Evolutionary conservation across 2,888 invertebrate species (phyloP), one percentile per base, ranked within the genome.

Genomic region (Melanchra persicariae): DNA sequence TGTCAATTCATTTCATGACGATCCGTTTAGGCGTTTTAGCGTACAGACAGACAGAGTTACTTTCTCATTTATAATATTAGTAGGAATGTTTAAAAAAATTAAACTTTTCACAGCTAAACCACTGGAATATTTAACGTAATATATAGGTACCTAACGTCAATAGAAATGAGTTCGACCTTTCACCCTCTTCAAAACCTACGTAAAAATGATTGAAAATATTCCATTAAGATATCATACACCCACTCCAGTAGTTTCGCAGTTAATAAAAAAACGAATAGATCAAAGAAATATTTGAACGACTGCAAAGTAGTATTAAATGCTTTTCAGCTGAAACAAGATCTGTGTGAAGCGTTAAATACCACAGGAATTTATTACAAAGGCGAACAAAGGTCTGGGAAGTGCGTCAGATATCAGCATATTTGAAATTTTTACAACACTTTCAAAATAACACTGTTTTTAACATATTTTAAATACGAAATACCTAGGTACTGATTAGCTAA

Each of bases 361-460:
- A 43, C 58, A 47, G 22, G 43, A 60, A 74, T 74, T 49, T 74
- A 75, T 55, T 57, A 60, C 49, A 26, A 55, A 55, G 45, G 34
- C 26, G 49, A 60, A 62, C 58, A 54, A 62, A 68, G 30, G 7
- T 19, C 30, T 55, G 17, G 8, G 26, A 22, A 43, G 8, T 24
- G 15, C 26, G 67, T 43, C 37, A 37, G 19, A 43, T 15, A 24
- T 54, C 2, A 30, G 19, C 30, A 74, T 49, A 43, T 55, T 55
- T 51, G 15, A 26, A 30, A n/a, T 51, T 34, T 54, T 54, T 17
- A 73, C 1, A 12, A n/a, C 1, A 19, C 24, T 43, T 26, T 34
- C 1, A 24, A 66, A 40, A 66, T 54, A 74, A 47, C 30, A 65
- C 3, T 15, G 22, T 47, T 47, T 52, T 26, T 24, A 19, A 30